Evolutionary conservation across 2,797 vertebrate genomes (phyloP).

Genomic region (Catharus ustulatus): DNA sequence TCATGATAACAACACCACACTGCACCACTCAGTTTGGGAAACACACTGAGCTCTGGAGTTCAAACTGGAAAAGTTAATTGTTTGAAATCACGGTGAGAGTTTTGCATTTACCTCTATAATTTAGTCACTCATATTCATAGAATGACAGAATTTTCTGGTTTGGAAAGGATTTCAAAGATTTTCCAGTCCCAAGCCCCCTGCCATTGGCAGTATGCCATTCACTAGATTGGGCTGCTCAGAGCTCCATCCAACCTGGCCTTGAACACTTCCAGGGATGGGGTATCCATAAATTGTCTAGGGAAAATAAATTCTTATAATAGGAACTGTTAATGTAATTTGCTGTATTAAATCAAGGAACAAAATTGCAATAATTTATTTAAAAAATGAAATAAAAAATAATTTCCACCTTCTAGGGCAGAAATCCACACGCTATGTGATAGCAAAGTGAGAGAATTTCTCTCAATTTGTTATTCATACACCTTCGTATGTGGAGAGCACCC

Average conservation of each 20-base stretch:
- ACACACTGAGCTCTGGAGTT: background rate
- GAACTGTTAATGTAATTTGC: background rate
- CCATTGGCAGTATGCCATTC: background rate
- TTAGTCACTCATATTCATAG: background rate
- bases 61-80: background rate
- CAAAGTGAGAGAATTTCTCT: background rate
- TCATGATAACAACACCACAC: fast-evolving
- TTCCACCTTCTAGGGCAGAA: background rate
- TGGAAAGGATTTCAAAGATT: background rate
- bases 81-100: background rate
- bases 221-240: background rate
- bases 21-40: background rate
- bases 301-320: background rate
- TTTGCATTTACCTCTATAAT: background rate
- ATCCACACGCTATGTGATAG: background rate
- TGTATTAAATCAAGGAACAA: background rate
- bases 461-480: background rate
- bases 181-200: background rate
- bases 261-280: background rate
- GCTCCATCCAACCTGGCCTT: background rate
- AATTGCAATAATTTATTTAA: background rate
- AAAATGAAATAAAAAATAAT: background rate
- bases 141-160: background rate
- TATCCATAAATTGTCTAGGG: background rate
- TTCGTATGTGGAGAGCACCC: background rate